Evolutionary conservation across 2,113 vertebrate genomes (phyloP), one percentile per base, ranked within the genome.

Genomic region (Chionodraco myersi): DNA sequence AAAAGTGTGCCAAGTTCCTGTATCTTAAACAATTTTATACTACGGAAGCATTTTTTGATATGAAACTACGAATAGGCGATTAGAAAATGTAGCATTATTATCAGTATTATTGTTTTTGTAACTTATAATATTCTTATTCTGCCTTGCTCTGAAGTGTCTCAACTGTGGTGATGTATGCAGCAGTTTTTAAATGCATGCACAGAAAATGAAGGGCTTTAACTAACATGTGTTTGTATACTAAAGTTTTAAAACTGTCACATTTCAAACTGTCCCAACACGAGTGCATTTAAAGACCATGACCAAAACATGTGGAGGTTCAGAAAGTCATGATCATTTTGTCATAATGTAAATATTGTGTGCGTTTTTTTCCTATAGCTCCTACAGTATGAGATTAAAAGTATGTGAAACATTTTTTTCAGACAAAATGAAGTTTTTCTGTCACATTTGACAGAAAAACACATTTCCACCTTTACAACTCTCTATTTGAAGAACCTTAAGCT

Each of bases 61-160:
- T 81, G 75, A 83, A 80, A 53, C 44, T 79, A 61, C 70, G 34
- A 81, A 68, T 69, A 74, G 54, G 49, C 14, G 58, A 56, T 79
- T 60, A 80, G 16, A n/a, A 69, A 69, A 23, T 86, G 73, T 88
- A 81, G 76, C 53, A 71, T 41, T 41, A 41, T 70, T 73, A 76
- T 77, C 85, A 89, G 74, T 89, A 80, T 91, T 88, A 66, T 80
- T 67, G 57, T 48, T 54, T 61, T 79, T 75, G 71, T 63, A 62
- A 80, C 26, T 61, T 83, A 47, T 73, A 47, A 30, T 68, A 66
- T 74, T 60, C 10, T 72, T 54, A 23, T 30, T 72, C 16, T 79
- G 62, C 41, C 48, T 79, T 47, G 8, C 11, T 56, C 21, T 73
- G 13, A 60, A 57, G 66, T 63, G 18, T 15, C 7, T 45, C 64